Conservation (phyloP, 2,113 vertebrate species). For the Pardalotus punctatus region DNA sequence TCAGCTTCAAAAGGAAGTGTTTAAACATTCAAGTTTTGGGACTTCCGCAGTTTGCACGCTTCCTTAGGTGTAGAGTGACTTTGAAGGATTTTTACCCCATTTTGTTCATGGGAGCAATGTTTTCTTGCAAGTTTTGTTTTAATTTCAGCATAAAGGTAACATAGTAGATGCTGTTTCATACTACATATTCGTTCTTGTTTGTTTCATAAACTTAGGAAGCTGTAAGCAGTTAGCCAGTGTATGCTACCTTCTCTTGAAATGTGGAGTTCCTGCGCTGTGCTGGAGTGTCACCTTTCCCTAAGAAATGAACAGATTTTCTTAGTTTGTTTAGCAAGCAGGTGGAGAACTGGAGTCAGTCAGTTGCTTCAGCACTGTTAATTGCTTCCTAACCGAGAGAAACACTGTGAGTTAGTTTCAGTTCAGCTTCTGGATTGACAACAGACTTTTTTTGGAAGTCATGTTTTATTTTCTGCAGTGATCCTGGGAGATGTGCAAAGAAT, state of each 20-base stretch:
- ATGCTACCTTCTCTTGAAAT: background rate
- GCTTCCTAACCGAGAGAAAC: background rate
- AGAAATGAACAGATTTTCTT: background rate
- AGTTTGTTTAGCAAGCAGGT: background rate
- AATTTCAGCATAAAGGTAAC: background rate
- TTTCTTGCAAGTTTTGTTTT: background rate
- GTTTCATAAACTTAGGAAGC: background rate
- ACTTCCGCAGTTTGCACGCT: background rate
- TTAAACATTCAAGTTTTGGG: background rate
- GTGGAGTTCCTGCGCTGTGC: background rate
- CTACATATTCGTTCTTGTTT: background rate
- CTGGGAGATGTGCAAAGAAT: background rate
- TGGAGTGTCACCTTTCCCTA: background rate
- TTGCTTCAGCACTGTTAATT: background rate
- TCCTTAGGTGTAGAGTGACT: background rate
- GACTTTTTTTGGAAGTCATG: background rate
- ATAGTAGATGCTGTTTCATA: background rate
- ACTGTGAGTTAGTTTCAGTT: background rate
- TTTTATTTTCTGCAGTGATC: background rate
- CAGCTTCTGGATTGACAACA: background rate
- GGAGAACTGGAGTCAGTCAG: background rate
- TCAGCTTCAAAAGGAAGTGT: background rate
- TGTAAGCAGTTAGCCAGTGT: background rate
- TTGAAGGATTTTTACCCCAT: background rate
- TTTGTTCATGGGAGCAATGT: background rate